These are phyloP conservation scores for Eudiplozoon nipponicum DNA, from an alignment of 2,888 invertebrate species.

Conservation along the genomic window DNA sequence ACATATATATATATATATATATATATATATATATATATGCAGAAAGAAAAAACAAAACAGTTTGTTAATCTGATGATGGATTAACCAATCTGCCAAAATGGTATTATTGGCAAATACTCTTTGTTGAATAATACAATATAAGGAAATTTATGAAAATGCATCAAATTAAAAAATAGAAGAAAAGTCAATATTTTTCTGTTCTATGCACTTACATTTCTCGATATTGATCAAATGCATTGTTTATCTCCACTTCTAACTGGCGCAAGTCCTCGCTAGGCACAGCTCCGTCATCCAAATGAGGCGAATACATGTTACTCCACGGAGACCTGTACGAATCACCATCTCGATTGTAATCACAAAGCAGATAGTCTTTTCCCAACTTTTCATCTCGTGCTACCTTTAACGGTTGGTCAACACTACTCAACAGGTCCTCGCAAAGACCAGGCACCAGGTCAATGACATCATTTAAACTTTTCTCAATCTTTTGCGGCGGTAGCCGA, in stretches of 20 bases:
- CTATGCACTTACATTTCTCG: conserved; percentile 42
- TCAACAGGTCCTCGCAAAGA: conserved; percentile 72
- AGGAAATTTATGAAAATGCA: too few relatives aligned
- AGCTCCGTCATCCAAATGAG: conserved; percentile 79
- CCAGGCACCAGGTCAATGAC: conserved; percentile 63
- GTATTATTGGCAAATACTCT: too few relatives aligned
- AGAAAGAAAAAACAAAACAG: too few relatives aligned
- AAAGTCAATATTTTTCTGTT: too few relatives aligned
- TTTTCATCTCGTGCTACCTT: conserved; percentile 66
- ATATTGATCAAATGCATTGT: conserved; percentile 87
- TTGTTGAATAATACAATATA: too few relatives aligned
- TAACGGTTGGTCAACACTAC: conserved; percentile 82
- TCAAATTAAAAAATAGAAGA: too few relatives aligned
- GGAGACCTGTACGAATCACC: conserved; percentile 64
- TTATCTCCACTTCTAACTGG: conserved; percentile 79
- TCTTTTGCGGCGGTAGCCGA: conserved; percentile 85
- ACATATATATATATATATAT: too few relatives aligned
- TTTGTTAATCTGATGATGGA: too few relatives aligned
- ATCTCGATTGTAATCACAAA: conserved; percentile 95
- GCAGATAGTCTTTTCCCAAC: conserved; percentile 59
- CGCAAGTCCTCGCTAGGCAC: conserved; percentile 81
- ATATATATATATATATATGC: too few relatives aligned
- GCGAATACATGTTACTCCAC: conserved; percentile 38
- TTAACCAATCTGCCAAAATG: too few relatives aligned
- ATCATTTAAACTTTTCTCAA: conserved; percentile 84